Conservation (phyloP, 2,888 invertebrate species). For the Kuschelorhynchus macadamiae region DNA sequence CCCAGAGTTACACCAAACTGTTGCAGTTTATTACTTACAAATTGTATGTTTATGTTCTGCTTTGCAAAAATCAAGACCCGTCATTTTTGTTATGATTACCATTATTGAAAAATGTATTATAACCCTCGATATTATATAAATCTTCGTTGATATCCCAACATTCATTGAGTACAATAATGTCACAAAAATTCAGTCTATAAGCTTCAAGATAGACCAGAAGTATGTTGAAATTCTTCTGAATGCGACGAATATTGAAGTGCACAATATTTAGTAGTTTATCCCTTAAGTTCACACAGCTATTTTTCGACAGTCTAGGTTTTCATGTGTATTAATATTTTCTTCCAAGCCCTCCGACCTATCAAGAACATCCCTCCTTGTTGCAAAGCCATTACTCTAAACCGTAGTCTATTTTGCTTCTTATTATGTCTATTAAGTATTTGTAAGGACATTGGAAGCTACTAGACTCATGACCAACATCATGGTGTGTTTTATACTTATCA, state of each 20-base stretch:
- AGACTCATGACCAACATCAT: slow-evolving; percentile 20
- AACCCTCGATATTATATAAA: slow-evolving; percentile 1
- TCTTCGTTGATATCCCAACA: slow-evolving; percentile 1
- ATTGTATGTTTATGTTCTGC: slow-evolving; percentile 6
- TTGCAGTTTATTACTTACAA: slow-evolving; percentile 14
- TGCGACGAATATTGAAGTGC: slow-evolving; percentile 11
- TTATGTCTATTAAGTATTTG: slow-evolving; percentile 25
- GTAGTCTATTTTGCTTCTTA: slow-evolving; percentile 36
- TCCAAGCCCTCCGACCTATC: slow-evolving; percentile 14
- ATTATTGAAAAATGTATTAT: neutral
- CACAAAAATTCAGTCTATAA: slow-evolving; percentile 1
- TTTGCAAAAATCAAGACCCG: slow-evolving; percentile 17
- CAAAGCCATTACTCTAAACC: slow-evolving; percentile 7
- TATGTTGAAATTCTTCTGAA: slow-evolving; percentile 8
- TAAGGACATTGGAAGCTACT: slow-evolving; percentile 19
- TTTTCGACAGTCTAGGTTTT: neutral
- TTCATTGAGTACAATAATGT: neutral
- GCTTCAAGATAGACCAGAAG: neutral
- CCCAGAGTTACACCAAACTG: slow-evolving; percentile 5
- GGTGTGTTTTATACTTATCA: slow-evolving; percentile 12
- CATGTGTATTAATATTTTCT: slow-evolving; percentile 9
- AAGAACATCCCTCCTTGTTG: slow-evolving; percentile 11
- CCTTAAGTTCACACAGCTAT: no score
- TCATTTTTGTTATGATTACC: slow-evolving; percentile 9
- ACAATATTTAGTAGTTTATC: slow-evolving; percentile 9